Evolutionary conservation across 2,797 vertebrate genomes (phyloP).

Genomic region (Stomatorhinus walkeri): DNA sequence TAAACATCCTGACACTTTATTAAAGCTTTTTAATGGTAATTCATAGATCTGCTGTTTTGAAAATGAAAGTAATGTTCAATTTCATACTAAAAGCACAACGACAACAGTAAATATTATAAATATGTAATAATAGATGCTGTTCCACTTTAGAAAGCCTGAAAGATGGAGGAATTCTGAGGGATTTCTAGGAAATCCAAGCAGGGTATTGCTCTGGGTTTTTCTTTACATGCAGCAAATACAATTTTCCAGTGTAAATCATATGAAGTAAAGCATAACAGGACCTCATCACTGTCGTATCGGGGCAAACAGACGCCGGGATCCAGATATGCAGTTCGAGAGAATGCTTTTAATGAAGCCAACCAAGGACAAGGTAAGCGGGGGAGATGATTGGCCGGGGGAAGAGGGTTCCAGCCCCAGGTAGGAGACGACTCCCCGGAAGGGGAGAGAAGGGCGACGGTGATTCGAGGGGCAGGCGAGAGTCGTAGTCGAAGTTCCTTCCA

Average conservation of each 20-base stretch:
- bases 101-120: not conserved
- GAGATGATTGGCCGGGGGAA: no score
- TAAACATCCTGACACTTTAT: conserved; percentile 3
- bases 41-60: not conserved
- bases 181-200: not conserved
- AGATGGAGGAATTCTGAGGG: not conserved
- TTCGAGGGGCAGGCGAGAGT: no score
- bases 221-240: not conserved
- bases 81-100: not conserved
- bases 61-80: not conserved
- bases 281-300: not conserved
- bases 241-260: not conserved
- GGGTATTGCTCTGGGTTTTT: not conserved
- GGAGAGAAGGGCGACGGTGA: no score
- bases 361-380: no score
- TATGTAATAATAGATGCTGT: not conserved
- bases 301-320: no score
- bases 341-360: no score
- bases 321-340: no score
- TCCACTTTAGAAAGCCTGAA: not conserved
- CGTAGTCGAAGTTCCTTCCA: no score
- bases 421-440: no score
- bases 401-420: no score
- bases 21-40: conserved; percentile 8
- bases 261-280: not conserved